A percentile compares a stretch with the other conserved stretches of the same genome.
Evolutionary conservation across 2,888 invertebrate genomes (phyloP).

Genomic region (Boloria euphrosyne): DNA sequence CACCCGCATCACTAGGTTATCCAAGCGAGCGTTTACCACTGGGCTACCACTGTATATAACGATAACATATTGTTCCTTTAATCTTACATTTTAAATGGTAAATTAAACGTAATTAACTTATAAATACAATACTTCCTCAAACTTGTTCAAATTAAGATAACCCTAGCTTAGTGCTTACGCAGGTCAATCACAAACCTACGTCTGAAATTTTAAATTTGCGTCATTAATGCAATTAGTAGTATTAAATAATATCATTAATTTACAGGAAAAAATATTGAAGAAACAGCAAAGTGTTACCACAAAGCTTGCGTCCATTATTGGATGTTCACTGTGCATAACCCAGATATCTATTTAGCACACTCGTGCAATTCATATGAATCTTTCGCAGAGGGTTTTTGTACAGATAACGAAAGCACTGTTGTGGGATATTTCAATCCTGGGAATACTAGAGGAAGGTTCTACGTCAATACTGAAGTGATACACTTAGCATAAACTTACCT

Average conservation of each 20-base stretch:
- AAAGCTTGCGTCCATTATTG: conserved; percentile 40
- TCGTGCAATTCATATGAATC: conserved; percentile 28
- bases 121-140: conserved; percentile 4
- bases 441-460: conserved; percentile 37
- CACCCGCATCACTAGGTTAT: too few species aligned
- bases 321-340: conserved; percentile 32
- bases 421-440: conserved; percentile 40
- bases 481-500: not conserved
- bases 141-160: not conserved
- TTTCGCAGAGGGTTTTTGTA: conserved; percentile 14
- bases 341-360: conserved; percentile 32
- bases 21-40: too few species aligned
- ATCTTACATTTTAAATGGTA: too few species aligned
- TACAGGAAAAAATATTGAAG: conserved; percentile 31
- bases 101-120: not conserved
- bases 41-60: not conserved
- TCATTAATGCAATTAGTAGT: conserved; percentile 2
- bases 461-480: conserved; percentile 33
- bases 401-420: conserved; percentile 23
- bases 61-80: not conserved
- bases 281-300: conserved; percentile 41
- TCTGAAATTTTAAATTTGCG: not conserved
- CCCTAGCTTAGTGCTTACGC: too few species aligned
- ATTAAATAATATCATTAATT: not conserved
- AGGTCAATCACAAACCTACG: not conserved